Evolutionary conservation across 2,113 vertebrate species (phyloP).

Genomic region (Brachyhypopomus occidentalis): DNA sequence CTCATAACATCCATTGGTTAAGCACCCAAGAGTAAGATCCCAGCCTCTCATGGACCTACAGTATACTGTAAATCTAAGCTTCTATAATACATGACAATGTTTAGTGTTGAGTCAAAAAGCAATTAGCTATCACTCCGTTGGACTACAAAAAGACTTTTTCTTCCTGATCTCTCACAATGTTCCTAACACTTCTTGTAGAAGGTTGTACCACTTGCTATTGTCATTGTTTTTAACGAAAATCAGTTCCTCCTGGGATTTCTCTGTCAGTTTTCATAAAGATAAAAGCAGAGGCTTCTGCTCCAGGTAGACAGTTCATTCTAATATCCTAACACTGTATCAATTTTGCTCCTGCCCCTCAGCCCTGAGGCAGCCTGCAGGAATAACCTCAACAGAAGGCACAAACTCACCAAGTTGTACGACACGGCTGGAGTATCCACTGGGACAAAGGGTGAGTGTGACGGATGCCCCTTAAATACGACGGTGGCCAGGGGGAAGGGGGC

Average conservation of each 20-base stretch:
- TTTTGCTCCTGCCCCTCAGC: background rate
- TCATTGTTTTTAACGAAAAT: background rate
- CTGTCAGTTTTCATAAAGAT: background rate
- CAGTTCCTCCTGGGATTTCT: background rate
- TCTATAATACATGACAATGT: background rate
- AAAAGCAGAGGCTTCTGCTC: background rate
- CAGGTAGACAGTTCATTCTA: background rate
- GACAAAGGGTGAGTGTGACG: conserved; percentile 66
- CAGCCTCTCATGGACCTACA: background rate
- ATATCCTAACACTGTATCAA: conserved; percentile 1
- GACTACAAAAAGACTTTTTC: background rate
- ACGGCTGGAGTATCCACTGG: conserved; percentile 78
- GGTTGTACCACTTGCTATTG: background rate
- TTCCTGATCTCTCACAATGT: background rate
- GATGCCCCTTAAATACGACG: conserved; percentile 74
- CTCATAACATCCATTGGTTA: conserved; percentile 22
- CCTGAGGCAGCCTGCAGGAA: conserved; percentile 33
- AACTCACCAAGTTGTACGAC: conserved; percentile 77
- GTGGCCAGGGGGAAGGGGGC: conserved; percentile 50
- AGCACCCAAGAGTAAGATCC: background rate
- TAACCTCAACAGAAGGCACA: conserved; percentile 59
- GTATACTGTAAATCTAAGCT: background rate
- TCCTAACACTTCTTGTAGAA: background rate
- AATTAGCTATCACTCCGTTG: background rate
- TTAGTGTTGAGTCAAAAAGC: background rate